Percentiles rank a stretch among this genome's conserved stretches.
phyloP scores from a whole-genome alignment of 1,140 invertebrate genomes.

The Ips nitidus region DNA sequence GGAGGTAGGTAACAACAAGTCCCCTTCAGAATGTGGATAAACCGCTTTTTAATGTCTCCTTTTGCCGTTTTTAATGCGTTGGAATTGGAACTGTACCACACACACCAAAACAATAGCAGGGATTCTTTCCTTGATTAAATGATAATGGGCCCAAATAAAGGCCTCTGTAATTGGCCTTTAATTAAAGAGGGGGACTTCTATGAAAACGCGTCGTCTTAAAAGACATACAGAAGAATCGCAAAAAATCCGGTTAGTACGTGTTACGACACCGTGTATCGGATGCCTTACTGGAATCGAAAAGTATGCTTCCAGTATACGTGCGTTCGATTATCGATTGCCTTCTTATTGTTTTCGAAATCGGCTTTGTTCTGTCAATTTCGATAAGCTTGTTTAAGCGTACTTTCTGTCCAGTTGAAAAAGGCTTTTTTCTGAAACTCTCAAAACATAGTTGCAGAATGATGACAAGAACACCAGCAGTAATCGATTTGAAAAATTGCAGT shows the following conservation, averaged over 20 bases:
- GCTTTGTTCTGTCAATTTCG: background rate
- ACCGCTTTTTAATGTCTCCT: too few relatives aligned
- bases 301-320: conserved; percentile 19
- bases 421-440: too few relatives aligned
- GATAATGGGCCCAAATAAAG: conserved; percentile 37
- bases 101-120: conserved; percentile 18
- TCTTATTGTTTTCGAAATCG: background rate
- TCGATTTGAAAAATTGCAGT: too few relatives aligned
- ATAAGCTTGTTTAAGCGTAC: too few relatives aligned
- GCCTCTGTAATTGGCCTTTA: conserved; percentile 38
- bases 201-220: conserved; percentile 34
- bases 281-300: conserved; percentile 25
- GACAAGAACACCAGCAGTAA: too few relatives aligned
- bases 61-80: too few relatives aligned
- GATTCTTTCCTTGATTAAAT: conserved; percentile 40
- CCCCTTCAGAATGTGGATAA: too few relatives aligned
- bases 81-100: too few relatives aligned
- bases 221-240: conserved; percentile 18
- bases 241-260: conserved; percentile 32
- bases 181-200: conserved; percentile 33
- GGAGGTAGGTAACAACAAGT: too few relatives aligned
- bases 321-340: conserved; percentile 13
- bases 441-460: too few relatives aligned
- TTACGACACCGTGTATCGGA: conserved; percentile 30
- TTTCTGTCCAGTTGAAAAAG: too few relatives aligned